A percentile compares a stretch with the other conserved stretches of the same genome.
Conservation (phyloP, 2,888 invertebrate species). For the Andricus curvator region DNA sequence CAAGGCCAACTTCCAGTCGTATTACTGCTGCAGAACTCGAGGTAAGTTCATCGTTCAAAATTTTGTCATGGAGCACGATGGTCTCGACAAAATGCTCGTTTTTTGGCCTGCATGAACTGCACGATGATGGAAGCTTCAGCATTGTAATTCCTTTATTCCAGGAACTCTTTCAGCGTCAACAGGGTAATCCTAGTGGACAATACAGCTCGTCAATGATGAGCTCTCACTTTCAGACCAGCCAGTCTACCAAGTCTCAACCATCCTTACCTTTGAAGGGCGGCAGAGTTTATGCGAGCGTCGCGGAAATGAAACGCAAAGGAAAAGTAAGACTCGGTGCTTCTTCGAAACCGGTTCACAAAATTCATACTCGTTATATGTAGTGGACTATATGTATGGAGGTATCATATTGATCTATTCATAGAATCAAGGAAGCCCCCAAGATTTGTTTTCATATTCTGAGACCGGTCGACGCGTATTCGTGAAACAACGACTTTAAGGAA, state of each 20-base stretch:
- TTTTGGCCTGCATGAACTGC: conserved; percentile 58
- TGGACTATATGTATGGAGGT: conserved; percentile 36
- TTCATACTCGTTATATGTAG: background rate
- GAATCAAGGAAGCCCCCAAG: conserved; percentile 5
- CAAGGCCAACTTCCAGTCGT: conserved; percentile 91
- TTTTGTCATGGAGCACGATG: conserved; percentile 46
- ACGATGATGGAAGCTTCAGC: conserved; percentile 63
- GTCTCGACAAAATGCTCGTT: conserved; percentile 47
- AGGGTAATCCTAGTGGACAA: conserved; percentile 81
- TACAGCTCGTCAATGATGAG: conserved; percentile 83
- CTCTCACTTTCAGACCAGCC: conserved; percentile 85
- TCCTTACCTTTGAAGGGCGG: conserved; percentile 85
- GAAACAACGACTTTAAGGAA: background rate
- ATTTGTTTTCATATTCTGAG: conserved; percentile 36
- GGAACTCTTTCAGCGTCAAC: conserved; percentile 94
- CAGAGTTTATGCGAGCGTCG: conserved; percentile 94
- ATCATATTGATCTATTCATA: background rate
- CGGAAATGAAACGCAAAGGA: conserved; percentile 95
- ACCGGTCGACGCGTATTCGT: conserved; percentile 24
- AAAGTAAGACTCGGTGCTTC: conserved; percentile 79
- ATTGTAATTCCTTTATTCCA: conserved; percentile 70
- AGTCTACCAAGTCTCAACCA: conserved; percentile 81
- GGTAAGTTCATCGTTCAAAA: conserved; percentile 61
- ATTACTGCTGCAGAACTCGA: conserved; percentile 95
- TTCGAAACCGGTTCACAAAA: conserved; percentile 25